Conservation (phyloP, 2,113 vertebrate species). For the Gnathonemus longibarbis region DNA sequence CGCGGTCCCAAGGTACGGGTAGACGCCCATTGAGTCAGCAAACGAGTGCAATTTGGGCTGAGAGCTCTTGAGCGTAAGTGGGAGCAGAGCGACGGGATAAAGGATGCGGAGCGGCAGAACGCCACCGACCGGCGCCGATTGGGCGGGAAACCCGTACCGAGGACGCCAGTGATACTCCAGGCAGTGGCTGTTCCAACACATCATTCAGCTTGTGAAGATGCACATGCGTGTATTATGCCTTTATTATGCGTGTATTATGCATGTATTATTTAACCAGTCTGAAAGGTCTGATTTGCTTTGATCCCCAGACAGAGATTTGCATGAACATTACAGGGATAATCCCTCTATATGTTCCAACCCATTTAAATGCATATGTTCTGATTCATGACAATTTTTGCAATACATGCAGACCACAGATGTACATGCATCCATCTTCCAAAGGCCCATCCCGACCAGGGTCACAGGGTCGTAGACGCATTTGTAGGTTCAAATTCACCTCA, state of each 20-base stretch:
- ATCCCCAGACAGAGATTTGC: not conserved
- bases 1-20: conserved; percentile 32
- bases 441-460: not conserved
- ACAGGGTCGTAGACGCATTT: not conserved
- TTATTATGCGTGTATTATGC: not conserved
- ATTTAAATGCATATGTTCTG: not conserved
- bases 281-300: not conserved
- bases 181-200: not conserved
- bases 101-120: conserved; percentile 23
- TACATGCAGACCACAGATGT: not conserved
- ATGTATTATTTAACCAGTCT: not conserved
- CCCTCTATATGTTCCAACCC: not conserved
- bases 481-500: not conserved
- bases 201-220: not conserved
- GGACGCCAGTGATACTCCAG: conserved; percentile 23
- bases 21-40: conserved; percentile 38
- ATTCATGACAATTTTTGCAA: not conserved
- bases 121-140: conserved; percentile 20
- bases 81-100: conserved; percentile 36
- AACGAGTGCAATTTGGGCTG: conserved; percentile 46
- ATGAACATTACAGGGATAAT: not conserved
- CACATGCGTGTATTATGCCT: not conserved
- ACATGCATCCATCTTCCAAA: not conserved
- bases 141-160: conserved; percentile 37
- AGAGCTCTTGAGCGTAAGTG: conserved; percentile 39